Conservation (phyloP, 1,140 invertebrate species). For the Vanessa tameamea region DNA sequence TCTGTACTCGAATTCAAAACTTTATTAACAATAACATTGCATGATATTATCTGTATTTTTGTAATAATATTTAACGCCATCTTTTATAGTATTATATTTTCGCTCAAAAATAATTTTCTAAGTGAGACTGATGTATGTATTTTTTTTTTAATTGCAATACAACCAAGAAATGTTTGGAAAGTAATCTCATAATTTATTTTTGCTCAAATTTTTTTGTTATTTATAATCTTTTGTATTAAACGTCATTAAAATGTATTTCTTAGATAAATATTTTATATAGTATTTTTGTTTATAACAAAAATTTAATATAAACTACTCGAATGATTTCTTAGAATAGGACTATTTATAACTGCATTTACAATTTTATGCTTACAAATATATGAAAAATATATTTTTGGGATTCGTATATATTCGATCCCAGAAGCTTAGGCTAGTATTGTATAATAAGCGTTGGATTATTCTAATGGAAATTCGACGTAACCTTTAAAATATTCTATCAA, state of each 20-base stretch:
- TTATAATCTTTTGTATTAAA: background rate
- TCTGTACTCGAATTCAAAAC: no score
- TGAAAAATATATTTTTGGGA: conserved; percentile 23
- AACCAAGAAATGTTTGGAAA: background rate
- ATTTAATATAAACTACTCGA: conserved; percentile 8
- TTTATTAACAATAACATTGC: no score
- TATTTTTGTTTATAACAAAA: background rate
- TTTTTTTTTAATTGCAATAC: background rate
- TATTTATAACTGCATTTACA: conserved; percentile 26
- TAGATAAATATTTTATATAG: no score
- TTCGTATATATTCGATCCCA: conserved; percentile 12
- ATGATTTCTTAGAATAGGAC: conserved; percentile 12
- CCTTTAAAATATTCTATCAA: no score
- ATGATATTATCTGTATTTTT: no score
- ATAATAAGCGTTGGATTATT: conserved; percentile 11
- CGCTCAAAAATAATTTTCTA: conserved; percentile 17
- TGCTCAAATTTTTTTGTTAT: conserved; percentile 16
- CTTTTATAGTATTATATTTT: conserved; percentile 13
- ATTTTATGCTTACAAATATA: conserved; percentile 24
- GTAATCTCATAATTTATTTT: conserved; percentile 2
- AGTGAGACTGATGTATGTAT: background rate
- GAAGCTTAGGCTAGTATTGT: conserved; percentile 7
- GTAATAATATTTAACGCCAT: no score
- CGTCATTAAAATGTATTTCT: no score
- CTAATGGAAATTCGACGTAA: conserved; percentile 18